phyloP scores from a whole-genome alignment of 2,888 invertebrate genomes.

The Digitonthophagus gazella region DNA sequence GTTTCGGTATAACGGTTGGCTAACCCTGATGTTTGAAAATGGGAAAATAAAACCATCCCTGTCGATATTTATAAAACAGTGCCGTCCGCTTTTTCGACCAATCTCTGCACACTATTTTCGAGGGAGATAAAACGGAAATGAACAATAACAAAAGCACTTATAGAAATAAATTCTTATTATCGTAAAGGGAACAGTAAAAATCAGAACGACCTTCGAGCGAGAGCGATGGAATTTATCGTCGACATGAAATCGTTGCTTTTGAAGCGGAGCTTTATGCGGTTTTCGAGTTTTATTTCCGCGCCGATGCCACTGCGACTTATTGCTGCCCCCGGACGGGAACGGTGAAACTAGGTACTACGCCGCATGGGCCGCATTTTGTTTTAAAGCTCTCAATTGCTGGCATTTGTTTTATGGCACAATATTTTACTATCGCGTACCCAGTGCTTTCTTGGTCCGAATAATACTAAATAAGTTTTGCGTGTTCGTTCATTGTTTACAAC shows the following conservation, averaged over 20 bases:
- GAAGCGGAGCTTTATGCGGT: neutral
- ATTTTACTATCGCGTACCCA: neutral
- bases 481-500: neutral
- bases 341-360: neutral
- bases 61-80: neutral
- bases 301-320: neutral
- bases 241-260: constrained; percentile 12
- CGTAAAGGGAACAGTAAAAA: neutral
- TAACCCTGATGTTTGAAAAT: neutral
- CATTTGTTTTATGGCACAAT: neutral
- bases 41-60: neutral
- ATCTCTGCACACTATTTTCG: neutral
- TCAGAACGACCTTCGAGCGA: neutral
- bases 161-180: neutral
- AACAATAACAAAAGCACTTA: neutral
- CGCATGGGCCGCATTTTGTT: neutral
- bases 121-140: neutral
- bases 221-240: constrained; percentile 8
- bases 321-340: neutral
- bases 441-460: neutral
- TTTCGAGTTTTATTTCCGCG: neutral
- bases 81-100: neutral
- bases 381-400: neutral
- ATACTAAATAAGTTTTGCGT: neutral
- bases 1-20: neutral